A percentile compares a stretch with the other conserved stretches of the same genome.
Evolutionary conservation across 2,888 invertebrate genomes (phyloP).

Genomic region (Aspidiotus destructor): DNA sequence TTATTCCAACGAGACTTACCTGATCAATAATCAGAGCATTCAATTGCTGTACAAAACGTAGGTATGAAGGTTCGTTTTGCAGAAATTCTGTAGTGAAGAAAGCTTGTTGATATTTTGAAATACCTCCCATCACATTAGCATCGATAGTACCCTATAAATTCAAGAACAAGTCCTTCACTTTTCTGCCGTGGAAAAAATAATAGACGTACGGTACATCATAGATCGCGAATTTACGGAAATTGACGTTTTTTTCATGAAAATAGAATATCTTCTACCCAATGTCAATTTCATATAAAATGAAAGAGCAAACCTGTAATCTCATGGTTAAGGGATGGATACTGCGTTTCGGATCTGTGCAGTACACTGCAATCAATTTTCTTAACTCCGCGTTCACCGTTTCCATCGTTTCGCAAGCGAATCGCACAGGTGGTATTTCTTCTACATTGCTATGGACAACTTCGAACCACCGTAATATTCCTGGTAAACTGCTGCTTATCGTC

Average conservation of each 20-base stretch:
- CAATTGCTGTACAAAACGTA: conserved; percentile 51
- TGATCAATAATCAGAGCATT: conserved; percentile 65
- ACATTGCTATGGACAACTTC: conserved; percentile 68
- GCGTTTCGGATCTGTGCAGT: conserved; percentile 66
- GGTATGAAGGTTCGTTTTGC: conserved; percentile 50
- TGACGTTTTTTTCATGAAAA: too few relatives aligned
- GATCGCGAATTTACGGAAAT: too few relatives aligned
- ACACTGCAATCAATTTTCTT: conserved; percentile 65
- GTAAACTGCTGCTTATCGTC: conserved; percentile 69
- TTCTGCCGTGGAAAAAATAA: too few relatives aligned
- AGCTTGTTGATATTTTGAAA: conserved; percentile 89
- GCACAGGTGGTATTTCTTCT: conserved; percentile 70
- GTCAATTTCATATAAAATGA: too few relatives aligned
- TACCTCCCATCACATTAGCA: conserved; percentile 91
- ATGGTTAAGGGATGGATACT: conserved; percentile 88
- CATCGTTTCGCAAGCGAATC: conserved; percentile 90
- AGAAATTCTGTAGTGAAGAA: conserved; percentile 77
- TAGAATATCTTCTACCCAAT: too few relatives aligned
- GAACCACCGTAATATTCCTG: conserved; percentile 89
- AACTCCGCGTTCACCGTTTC: conserved; percentile 79
- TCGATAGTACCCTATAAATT: conserved; percentile 72
- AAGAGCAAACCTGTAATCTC: conserved; percentile 49
- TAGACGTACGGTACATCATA: too few relatives aligned
- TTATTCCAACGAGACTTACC: conserved; percentile 30
- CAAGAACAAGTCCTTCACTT: not conserved